These are phyloP conservation scores for Apus apus DNA, from an alignment of 2,113 vertebrate genomes.

Conservation along the genomic window DNA sequence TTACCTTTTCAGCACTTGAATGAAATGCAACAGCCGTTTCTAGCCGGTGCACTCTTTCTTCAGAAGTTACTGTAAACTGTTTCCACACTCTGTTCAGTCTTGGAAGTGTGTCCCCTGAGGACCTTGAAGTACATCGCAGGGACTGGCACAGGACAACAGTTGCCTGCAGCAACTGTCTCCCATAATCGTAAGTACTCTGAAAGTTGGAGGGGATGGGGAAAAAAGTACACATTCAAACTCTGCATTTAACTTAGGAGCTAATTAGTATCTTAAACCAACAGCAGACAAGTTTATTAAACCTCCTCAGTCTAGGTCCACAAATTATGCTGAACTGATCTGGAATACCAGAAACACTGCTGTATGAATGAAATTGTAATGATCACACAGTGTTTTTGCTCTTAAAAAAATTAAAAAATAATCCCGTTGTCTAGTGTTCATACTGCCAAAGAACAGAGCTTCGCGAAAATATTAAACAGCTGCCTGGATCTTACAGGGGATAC, in stretches of 20 bases:
- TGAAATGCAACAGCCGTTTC: constrained; percentile 92
- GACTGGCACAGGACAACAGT: constrained; percentile 97
- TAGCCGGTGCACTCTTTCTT: constrained; percentile 90
- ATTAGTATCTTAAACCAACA: background rate
- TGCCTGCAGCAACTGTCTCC: constrained; percentile 95
- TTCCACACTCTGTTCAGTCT: constrained; percentile 97
- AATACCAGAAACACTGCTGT: background rate
- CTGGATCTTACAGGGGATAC: background rate
- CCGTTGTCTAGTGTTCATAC: accelerated
- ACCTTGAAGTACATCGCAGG: constrained; percentile 92
- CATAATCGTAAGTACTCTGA: constrained; percentile 97
- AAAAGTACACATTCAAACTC: background rate
- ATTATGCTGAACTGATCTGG: background rate
- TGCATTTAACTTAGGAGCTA: background rate
- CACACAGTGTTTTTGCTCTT: background rate
- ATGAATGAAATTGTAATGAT: background rate
- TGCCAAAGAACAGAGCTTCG: background rate
- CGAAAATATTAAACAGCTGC: background rate
- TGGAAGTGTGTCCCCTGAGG: constrained; percentile 94
- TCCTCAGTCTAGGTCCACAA: background rate
- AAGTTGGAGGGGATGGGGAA: background rate
- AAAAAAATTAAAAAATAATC: background rate
- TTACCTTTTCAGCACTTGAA: constrained; percentile 88
- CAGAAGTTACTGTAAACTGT: constrained; percentile 91
- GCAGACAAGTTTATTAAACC: background rate